These are phyloP conservation scores for Synanthedon tipuliformis DNA, from an alignment of 2,888 invertebrate genomes.

Conservation along the genomic window DNA sequence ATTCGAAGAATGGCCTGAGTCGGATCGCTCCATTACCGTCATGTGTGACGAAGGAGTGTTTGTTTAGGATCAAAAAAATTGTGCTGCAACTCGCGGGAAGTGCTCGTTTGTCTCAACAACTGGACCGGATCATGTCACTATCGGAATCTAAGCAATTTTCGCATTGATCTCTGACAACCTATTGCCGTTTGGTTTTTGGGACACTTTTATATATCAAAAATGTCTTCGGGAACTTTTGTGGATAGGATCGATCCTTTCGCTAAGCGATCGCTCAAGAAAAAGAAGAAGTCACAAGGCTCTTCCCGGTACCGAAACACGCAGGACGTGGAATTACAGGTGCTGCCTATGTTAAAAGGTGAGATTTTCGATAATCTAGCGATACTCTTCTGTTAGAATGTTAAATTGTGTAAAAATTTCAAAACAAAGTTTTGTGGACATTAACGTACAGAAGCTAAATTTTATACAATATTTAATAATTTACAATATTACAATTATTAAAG, in stretches of 20 bases:
- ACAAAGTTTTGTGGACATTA: no score
- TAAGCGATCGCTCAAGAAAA: constrained; percentile 97
- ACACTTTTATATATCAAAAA: constrained; percentile 67
- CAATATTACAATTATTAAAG: no score
- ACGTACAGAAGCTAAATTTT: no score
- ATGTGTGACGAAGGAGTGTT: constrained; percentile 71
- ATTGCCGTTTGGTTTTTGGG: constrained; percentile 49
- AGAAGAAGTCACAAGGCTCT: constrained; percentile 98
- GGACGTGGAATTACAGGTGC: constrained; percentile 95
- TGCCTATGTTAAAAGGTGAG: constrained; percentile 97
- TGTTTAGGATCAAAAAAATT: constrained; percentile 66
- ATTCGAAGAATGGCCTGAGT: constrained; percentile 66
- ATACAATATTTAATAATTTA: no score
- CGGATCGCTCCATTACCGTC: constrained; percentile 68
- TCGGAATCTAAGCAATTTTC: constrained; percentile 62
- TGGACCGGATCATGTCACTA: constrained; percentile 67
- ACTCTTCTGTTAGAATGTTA: no score
- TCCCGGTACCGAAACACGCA: constrained; percentile 98
- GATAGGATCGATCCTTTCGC: constrained; percentile 99
- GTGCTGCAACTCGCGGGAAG: constrained; percentile 61
- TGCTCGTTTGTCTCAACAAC: constrained; percentile 60
- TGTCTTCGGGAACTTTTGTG: constrained; percentile 91
- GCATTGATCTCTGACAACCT: constrained; percentile 63
- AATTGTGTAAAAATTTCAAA: no score
- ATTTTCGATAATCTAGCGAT: constrained; percentile 6